These are phyloP conservation scores for Sarcophilus harrisii DNA, from an alignment of 2,797 vertebrate genomes.

Conservation along the genomic window DNA sequence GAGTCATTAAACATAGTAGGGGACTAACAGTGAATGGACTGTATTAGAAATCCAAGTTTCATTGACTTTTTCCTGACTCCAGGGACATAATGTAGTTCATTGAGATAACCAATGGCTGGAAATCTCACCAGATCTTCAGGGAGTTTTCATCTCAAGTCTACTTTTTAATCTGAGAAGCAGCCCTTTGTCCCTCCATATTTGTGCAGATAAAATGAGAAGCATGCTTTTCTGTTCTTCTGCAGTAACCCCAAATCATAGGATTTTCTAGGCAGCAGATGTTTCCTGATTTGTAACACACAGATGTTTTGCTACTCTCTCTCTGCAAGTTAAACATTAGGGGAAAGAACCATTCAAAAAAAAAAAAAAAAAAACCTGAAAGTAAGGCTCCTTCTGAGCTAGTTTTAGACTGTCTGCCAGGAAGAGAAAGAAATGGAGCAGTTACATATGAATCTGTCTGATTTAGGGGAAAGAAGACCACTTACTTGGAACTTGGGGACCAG, in stretches of 20 bases:
- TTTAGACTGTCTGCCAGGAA: conserved; percentile 44
- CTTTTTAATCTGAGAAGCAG: conserved; percentile 16
- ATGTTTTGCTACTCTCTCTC: conserved; percentile 21
- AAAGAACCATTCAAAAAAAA: conserved; percentile 24
- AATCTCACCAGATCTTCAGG: not conserved
- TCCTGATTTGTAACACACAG: not conserved
- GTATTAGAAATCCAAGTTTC: no score
- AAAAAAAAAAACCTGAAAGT: not conserved
- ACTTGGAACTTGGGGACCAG: not conserved
- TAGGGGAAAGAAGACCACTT: not conserved
- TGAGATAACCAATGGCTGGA: not conserved
- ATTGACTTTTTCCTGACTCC: not conserved
- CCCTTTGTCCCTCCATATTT: conserved; percentile 3
- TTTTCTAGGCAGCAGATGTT: not conserved
- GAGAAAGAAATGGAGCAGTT: not conserved
- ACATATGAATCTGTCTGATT: not conserved
- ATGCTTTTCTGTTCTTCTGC: not conserved
- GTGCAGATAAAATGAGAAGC: conserved; percentile 7
- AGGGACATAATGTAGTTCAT: not conserved
- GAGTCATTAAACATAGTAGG: not conserved
- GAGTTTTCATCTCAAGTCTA: not conserved
- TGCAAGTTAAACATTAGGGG: not conserved
- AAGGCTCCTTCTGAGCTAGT: conserved; percentile 29
- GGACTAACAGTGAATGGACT: not conserved
- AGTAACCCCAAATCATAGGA: not conserved